Conservation (phyloP, 2,113 vertebrate genomes). For the Romanogobio albipinnatus region DNA sequence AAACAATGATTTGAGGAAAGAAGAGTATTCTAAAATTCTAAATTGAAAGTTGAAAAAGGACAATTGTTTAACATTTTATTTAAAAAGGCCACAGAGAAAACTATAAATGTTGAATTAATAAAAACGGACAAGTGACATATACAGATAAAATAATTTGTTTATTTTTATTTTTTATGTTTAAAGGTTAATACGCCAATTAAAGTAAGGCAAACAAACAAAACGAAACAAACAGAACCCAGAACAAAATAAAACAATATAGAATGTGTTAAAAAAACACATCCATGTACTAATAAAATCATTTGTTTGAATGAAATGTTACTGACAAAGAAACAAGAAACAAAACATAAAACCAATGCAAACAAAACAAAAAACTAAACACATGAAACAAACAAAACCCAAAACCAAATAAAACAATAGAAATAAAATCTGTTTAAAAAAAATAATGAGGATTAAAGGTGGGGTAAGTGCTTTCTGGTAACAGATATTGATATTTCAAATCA, state of each 20-base stretch:
- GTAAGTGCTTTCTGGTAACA: no score
- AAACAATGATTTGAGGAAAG: background rate
- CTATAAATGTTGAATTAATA: background rate
- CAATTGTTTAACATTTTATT: background rate
- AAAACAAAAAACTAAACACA: background rate
- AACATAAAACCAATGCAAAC: background rate
- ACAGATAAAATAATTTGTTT: background rate
- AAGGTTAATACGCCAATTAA: background rate
- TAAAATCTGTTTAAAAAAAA: background rate
- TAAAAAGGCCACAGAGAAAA: background rate
- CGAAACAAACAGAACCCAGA: background rate
- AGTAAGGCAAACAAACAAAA: background rate
- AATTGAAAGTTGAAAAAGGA: background rate
- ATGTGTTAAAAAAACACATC: no score
- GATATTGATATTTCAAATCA: no score
- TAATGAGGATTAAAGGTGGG: background rate
- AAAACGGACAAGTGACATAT: background rate
- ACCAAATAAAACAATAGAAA: background rate
- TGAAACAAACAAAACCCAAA: background rate
- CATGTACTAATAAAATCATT: no score
- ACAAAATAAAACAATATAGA: no score
- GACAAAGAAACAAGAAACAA: background rate
- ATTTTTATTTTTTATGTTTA: background rate
- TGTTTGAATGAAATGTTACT: no score
- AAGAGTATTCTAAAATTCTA: background rate